Conservation (phyloP, 2,797 vertebrate genomes). For the Lerista edwardsae region DNA sequence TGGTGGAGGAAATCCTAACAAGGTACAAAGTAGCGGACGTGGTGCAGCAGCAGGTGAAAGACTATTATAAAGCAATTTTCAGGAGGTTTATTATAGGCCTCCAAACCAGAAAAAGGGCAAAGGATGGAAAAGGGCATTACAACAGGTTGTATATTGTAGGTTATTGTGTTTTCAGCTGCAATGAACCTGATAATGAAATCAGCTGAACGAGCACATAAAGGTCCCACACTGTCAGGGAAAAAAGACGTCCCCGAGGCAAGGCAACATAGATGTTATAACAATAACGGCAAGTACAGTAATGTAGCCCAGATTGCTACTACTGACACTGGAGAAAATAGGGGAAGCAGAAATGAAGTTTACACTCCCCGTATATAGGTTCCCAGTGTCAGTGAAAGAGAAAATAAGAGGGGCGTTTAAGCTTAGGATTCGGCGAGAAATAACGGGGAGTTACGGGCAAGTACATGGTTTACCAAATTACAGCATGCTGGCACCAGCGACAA, state of each 20-base stretch:
- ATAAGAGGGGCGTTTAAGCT: slow-evolving; percentile 61
- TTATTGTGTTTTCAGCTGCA: slow-evolving; percentile 67
- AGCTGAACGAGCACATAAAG: slow-evolving; percentile 69
- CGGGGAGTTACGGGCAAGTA: slow-evolving; percentile 52
- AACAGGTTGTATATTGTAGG: slow-evolving; percentile 58
- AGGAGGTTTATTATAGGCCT: slow-evolving; percentile 58
- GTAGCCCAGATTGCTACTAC: slow-evolving; percentile 50
- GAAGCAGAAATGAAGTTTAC: slow-evolving; percentile 63
- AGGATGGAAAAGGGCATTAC: slow-evolving; percentile 55
- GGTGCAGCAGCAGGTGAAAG: slow-evolving; percentile 59
- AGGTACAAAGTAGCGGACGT: slow-evolving; percentile 53
- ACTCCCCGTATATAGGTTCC: slow-evolving; percentile 52
- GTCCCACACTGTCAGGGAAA: slow-evolving; percentile 65
- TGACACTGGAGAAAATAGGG: slow-evolving; percentile 62
- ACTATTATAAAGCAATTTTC: slow-evolving; percentile 63
- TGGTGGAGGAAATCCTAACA: slow-evolving; percentile 51
- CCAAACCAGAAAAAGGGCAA: slow-evolving; percentile 60
- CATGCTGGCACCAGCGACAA: slow-evolving; percentile 55
- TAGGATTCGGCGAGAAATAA: slow-evolving; percentile 52
- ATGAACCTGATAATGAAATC: slow-evolving; percentile 70
- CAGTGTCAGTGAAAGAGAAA: slow-evolving; percentile 59
- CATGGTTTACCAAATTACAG: slow-evolving; percentile 52
- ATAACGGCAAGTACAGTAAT: slow-evolving; percentile 54
- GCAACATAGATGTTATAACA: slow-evolving; percentile 54
- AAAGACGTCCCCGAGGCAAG: slow-evolving; percentile 61